Evolutionary conservation across 2,888 invertebrate genomes (phyloP).

Genomic region (Ditylenchus weischeri): DNA sequence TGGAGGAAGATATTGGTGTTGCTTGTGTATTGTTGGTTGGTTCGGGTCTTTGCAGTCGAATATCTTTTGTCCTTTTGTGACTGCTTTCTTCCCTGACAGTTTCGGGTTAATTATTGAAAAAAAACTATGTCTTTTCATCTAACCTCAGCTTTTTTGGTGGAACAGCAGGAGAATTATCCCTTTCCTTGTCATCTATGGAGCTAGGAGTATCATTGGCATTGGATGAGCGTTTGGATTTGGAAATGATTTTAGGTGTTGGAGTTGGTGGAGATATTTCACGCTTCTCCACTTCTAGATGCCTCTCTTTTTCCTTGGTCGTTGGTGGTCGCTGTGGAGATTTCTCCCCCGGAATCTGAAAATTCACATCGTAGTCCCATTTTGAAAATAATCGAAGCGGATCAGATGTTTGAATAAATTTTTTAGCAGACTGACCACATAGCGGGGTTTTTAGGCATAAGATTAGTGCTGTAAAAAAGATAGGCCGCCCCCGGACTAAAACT

Average conservation of each 20-base stretch:
- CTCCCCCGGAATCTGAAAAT: no score
- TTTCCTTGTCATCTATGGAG: neutral
- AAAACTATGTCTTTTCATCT: neutral
- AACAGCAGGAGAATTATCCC: conserved; percentile 5
- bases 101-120: no score
- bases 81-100: neutral
- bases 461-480: no score
- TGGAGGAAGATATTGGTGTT: neutral
- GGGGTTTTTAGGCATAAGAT: no score
- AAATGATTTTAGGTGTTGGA: neutral
- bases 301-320: neutral
- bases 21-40: neutral
- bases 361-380: no score
- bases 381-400: no score
- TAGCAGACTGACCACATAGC: no score
- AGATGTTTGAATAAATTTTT: no score
- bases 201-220: neutral
- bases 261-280: neutral
- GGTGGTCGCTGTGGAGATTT: neutral
- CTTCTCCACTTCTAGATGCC: neutral
- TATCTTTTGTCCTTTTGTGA: neutral
- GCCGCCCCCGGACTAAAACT: no score
- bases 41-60: neutral
- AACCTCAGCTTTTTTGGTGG: neutral
- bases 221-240: conserved; percentile 1